These are phyloP conservation scores for Rousettus madagascariensis DNA, from an alignment of 2,797 vertebrate species.

Conservation along the genomic window DNA sequence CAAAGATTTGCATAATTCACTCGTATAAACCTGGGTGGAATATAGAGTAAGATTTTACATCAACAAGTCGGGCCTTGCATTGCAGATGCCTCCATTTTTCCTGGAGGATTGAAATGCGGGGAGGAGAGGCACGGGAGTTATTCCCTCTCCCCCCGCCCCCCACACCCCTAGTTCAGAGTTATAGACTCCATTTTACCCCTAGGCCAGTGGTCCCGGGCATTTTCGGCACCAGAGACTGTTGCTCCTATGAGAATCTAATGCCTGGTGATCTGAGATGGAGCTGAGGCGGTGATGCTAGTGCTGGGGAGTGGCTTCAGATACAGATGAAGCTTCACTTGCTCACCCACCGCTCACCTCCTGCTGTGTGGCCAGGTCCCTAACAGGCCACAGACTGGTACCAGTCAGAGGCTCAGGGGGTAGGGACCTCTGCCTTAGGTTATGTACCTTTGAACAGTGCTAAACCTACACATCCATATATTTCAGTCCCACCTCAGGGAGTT, in stretches of 20 bases:
- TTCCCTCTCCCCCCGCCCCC: neutral
- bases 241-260: too few relatives aligned
- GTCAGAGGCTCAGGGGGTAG: too few relatives aligned
- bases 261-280: too few relatives aligned
- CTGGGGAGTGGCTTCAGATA: too few relatives aligned
- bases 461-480: neutral
- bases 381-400: too few relatives aligned
- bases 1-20: conserved; percentile 89
- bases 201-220: neutral
- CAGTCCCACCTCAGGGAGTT: neutral
- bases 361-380: too few relatives aligned
- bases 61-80: conserved; percentile 70
- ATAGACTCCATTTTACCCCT: neutral
- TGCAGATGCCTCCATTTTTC: conserved; percentile 73
- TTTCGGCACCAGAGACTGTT: too few relatives aligned
- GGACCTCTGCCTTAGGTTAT: neutral
- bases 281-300: too few relatives aligned
- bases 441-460: neutral
- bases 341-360: too few relatives aligned
- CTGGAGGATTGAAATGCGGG: neutral
- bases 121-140: neutral
- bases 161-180: neutral
- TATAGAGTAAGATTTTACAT: conserved; percentile 79
- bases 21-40: conserved; percentile 86
- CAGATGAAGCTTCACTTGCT: too few relatives aligned